Evolutionary conservation across 2,888 invertebrate genomes (phyloP).

Genomic region (Caenorhabditis japonica): DNA sequence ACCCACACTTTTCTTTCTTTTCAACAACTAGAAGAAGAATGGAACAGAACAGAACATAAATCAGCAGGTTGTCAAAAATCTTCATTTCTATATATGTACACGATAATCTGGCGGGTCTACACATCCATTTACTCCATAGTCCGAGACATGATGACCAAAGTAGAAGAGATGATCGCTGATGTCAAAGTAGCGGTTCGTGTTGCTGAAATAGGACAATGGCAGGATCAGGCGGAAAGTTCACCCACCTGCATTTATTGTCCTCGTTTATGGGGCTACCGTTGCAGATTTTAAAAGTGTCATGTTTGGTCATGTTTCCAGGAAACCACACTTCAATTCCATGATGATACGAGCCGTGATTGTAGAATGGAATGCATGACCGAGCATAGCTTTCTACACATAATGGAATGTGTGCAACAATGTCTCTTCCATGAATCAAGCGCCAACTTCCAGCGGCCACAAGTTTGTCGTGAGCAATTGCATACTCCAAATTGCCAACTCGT

Average conservation of each 20-base stretch:
- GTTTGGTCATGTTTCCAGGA: conserved; percentile 64
- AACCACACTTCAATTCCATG: conserved; percentile 76
- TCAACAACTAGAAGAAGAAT: conserved; percentile 13
- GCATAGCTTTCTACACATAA: conserved; percentile 59
- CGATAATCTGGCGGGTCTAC: conserved; percentile 21
- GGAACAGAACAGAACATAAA: neutral
- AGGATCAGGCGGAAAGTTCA: too few relatives aligned
- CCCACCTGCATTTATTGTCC: conserved; percentile 70
- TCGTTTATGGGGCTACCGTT: conserved; percentile 70
- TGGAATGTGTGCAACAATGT: conserved; percentile 72
- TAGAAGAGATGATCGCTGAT: conserved; percentile 72
- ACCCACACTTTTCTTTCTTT: conserved; percentile 3
- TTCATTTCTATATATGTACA: conserved; percentile 12
- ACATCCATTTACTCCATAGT: conserved; percentile 68
- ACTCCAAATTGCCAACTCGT: conserved; percentile 73
- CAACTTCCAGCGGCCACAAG: conserved; percentile 65
- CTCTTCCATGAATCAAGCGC: conserved; percentile 67
- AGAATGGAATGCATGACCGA: conserved; percentile 60
- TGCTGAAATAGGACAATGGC: too few relatives aligned
- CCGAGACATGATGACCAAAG: conserved; percentile 71
- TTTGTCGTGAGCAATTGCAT: conserved; percentile 66
- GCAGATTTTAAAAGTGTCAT: conserved; percentile 64
- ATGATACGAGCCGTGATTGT: conserved; percentile 74
- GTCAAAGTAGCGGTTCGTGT: conserved; percentile 55
- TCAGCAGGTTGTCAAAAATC: conserved; percentile 3